A percentile compares a stretch with the other conserved stretches of the same genome.
Evolutionary conservation across 2,888 invertebrate species (phyloP).

Genomic region (Xestia sexstrigata): DNA sequence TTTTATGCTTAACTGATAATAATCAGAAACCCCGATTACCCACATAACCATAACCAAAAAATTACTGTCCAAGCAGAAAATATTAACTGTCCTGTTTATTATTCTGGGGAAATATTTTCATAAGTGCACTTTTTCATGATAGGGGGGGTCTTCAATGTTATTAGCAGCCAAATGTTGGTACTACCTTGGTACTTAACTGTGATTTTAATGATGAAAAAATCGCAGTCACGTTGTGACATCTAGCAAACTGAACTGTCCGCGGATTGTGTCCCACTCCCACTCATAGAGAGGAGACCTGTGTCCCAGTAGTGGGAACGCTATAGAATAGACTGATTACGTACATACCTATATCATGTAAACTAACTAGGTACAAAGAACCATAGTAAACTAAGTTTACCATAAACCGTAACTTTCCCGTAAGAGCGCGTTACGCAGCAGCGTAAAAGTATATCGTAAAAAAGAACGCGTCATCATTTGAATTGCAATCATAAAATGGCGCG

Average conservation of each 20-base stretch:
- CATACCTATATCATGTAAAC: slow-evolving; percentile 1
- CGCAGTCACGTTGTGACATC: background rate
- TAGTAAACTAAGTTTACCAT: slow-evolving; percentile 30
- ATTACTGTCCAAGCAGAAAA: background rate
- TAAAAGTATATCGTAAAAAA: slow-evolving; percentile 65
- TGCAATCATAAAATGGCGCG: slow-evolving; percentile 71
- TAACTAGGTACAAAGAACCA: background rate
- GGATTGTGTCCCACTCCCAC: background rate
- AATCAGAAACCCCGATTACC: background rate
- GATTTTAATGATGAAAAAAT: background rate
- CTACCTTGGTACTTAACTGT: background rate
- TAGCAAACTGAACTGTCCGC: background rate
- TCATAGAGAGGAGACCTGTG: background rate
- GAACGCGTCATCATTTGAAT: slow-evolving; percentile 73
- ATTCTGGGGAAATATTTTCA: background rate
- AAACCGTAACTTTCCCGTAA: slow-evolving; percentile 58
- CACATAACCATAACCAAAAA: background rate
- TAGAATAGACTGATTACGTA: background rate
- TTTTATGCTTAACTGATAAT: background rate
- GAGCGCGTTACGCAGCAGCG: slow-evolving; percentile 60
- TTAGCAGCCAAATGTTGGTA: background rate
- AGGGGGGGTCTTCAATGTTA: background rate
- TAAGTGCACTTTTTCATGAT: background rate
- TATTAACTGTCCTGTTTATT: background rate
- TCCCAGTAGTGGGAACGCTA: background rate